A percentile compares a stretch with the other conserved stretches of the same genome.
These are phyloP conservation scores for Odontesthes bonariensis DNA, from an alignment of 2,113 vertebrate genomes.

Conservation along the genomic window DNA sequence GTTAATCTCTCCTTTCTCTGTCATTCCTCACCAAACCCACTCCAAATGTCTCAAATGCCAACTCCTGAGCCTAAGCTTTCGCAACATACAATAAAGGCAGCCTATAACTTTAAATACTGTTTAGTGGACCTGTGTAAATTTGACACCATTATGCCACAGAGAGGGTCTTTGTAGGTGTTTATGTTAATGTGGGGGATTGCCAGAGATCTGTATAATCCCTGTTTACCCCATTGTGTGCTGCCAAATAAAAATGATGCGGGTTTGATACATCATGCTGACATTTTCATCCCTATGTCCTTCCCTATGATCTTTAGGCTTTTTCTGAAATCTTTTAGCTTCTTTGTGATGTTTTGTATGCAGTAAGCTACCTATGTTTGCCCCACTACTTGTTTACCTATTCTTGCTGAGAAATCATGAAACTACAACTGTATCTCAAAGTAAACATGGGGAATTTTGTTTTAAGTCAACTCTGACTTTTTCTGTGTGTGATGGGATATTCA, in stretches of 20 bases:
- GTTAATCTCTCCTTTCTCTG: constrained; percentile 51
- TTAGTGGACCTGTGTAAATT: constrained; percentile 77
- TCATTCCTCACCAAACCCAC: constrained; percentile 31
- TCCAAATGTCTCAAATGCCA: constrained; percentile 43
- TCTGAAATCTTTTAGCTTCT: background rate
- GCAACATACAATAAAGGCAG: constrained; percentile 67
- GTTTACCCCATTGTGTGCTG: constrained; percentile 51
- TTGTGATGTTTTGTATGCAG: background rate
- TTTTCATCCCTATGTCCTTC: constrained; percentile 9
- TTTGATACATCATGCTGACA: constrained; percentile 20
- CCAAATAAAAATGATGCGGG: constrained; percentile 29
- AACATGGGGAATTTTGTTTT: background rate
- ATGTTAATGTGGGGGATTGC: constrained; percentile 65
- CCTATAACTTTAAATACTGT: constrained; percentile 72
- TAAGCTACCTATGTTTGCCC: background rate
- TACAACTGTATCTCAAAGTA: background rate
- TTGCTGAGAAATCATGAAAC: background rate
- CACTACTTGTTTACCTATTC: constrained; percentile 5
- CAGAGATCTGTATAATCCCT: constrained; percentile 59
- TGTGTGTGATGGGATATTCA: background rate
- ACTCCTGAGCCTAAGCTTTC: constrained; percentile 45
- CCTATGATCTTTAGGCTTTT: background rate
- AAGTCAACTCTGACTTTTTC: constrained; percentile 7
- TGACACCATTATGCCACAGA: constrained; percentile 74
- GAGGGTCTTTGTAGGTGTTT: constrained; percentile 75